Evolutionary conservation across 2,888 invertebrate species (phyloP).

Genomic region (Aspidiotus destructor): DNA sequence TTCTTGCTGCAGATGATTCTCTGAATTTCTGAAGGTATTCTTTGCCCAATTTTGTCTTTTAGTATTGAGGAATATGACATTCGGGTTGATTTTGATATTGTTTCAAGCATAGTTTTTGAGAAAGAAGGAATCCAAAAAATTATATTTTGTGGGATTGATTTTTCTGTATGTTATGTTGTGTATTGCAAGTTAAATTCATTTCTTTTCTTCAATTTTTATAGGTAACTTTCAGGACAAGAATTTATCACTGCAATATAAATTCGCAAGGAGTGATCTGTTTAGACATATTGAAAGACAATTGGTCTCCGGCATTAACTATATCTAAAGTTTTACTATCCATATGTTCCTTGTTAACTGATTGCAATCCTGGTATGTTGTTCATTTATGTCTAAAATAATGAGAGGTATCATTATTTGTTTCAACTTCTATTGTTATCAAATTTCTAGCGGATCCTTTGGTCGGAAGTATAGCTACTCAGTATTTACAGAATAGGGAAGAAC

Average conservation of each 20-base stretch:
- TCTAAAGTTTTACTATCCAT: conserved; percentile 95
- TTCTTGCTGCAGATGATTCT: no score
- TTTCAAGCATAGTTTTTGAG: no score
- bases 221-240: conserved; percentile 88
- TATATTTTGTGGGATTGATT: no score
- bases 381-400: neutral
- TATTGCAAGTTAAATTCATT: neutral
- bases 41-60: no score
- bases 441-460: conserved; percentile 87
- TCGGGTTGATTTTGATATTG: no score
- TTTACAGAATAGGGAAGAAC: conserved; percentile 92
- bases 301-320: conserved; percentile 98
- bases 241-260: conserved; percentile 99
- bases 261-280: conserved; percentile 97
- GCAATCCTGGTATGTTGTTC: conserved; percentile 73
- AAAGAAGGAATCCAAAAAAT: no score
- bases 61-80: no score
- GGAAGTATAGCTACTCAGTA: conserved; percentile 98
- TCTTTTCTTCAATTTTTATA: conserved; percentile 41
- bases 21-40: no score
- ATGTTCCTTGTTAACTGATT: conserved; percentile 94
- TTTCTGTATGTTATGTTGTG: neutral
- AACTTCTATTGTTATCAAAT: conserved; percentile 34
- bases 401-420: no score
- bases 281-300: conserved; percentile 96